phyloP scores from a whole-genome alignment of 2,888 invertebrate genomes.

The Lasioglossum malachurum region DNA sequence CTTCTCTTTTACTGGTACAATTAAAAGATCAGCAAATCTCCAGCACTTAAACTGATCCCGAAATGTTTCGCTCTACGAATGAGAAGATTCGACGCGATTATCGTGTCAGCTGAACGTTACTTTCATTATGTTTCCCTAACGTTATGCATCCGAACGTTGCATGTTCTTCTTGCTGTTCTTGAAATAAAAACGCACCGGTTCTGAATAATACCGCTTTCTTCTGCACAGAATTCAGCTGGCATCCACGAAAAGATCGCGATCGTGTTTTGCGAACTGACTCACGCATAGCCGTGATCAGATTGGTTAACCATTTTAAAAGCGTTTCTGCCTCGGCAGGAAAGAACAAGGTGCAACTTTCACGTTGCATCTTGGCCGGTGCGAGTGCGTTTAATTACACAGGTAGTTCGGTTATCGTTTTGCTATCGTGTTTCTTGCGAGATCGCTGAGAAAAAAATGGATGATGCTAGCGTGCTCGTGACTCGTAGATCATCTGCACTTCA shows the following conservation, averaged over 20 bases:
- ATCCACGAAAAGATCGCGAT: conserved; percentile 57
- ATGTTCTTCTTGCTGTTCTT: background rate
- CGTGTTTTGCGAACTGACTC: conserved; percentile 24
- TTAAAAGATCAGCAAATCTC: background rate
- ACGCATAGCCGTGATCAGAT: conserved; percentile 53
- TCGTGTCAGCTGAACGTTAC: background rate
- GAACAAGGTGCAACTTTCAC: conserved; percentile 58
- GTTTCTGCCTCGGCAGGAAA: conserved; percentile 20
- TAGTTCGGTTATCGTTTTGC: conserved; percentile 46
- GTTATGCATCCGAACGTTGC: conserved; percentile 7
- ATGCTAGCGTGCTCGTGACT: background rate
- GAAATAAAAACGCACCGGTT: background rate
- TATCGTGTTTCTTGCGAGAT: conserved; percentile 28
- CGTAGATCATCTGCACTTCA: background rate
- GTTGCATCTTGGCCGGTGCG: conserved; percentile 31
- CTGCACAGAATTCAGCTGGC: conserved; percentile 66
- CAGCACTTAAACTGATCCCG: background rate
- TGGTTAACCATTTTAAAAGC: conserved; percentile 34
- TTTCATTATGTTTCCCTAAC: conserved; percentile 17
- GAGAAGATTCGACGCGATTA: background rate
- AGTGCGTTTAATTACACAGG: conserved; percentile 37
- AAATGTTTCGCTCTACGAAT: background rate
- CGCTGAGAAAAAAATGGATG: conserved; percentile 11
- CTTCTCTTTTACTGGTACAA: background rate
- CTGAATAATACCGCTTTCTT: conserved; percentile 28